A percentile compares a stretch with the other conserved stretches of the same genome.
Conservation (phyloP, 2,113 vertebrate genomes). For the Zosterops hypoxanthus region DNA sequence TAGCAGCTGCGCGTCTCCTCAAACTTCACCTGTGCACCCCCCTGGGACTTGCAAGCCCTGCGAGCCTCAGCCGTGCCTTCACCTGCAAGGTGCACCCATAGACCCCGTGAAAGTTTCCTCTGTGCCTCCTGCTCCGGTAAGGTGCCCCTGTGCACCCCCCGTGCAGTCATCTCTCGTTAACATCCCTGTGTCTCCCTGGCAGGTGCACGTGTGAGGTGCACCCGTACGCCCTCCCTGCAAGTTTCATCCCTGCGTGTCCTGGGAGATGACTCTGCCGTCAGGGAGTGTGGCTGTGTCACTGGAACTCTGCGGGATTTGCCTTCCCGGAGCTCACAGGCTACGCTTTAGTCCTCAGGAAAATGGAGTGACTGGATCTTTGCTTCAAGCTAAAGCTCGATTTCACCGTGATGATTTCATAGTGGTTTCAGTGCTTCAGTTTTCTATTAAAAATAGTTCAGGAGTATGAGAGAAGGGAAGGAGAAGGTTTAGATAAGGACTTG, state of each 20-base stretch:
- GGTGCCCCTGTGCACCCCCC: neutral
- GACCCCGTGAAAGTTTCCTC: neutral
- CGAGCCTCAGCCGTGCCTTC: neutral
- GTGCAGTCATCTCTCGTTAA: neutral
- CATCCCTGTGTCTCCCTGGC: neutral
- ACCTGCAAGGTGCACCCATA: neutral
- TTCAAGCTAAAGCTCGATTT: neutral
- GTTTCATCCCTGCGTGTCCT: neutral
- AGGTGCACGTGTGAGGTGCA: neutral
- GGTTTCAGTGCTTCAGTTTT: neutral
- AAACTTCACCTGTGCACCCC: neutral
- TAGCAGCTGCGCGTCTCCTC: neutral
- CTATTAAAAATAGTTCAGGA: neutral
- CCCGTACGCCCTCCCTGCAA: accelerated
- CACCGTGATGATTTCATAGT: neutral
- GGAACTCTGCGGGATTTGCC: neutral
- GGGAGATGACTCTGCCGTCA: accelerated
- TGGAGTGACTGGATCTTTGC: neutral
- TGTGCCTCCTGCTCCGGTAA: neutral
- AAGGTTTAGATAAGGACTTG: slow-evolving; percentile 11
- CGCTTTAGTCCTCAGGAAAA: neutral
- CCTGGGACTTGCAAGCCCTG: neutral
- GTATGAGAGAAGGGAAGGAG: neutral
- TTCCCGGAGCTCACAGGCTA: accelerated
- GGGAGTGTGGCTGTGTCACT: neutral